Base-by-base conservation (phyloP, 2,797 vertebrate species). In the Ctenosaura bakeri region DNA sequence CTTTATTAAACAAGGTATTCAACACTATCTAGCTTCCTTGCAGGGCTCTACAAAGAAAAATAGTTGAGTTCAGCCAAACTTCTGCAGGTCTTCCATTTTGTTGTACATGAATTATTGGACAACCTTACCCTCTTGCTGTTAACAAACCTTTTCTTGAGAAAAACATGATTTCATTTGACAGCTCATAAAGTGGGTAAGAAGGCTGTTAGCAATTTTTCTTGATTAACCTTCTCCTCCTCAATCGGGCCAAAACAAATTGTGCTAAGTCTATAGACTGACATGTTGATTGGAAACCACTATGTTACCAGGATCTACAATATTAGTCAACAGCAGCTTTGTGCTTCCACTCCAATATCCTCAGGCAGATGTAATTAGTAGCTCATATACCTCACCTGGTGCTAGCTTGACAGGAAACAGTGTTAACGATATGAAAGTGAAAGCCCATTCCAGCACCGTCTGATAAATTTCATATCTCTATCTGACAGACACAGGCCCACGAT, bases 401-500 rank as follows among this genome's bases (percentile, higher is more conserved):
- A 89, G 32, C 83, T 85, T 0, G 24, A 80, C 76, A 83, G 10
- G 26, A 90, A 42, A 76, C 62, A n/a, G 64, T 86, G 81, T 26
- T 64, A 92, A 92, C 87, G 2, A 85, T 20, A 77, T 86, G 77
- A 92, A 90, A 38, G 73, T 59, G 89, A 88, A 66, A 38, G 50
- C 26, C 42, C 26, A 16, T 92, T 88, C 85, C 71, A 0, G 0
- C 78, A 88, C 54, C 52, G 82, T 91, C 12, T 87, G 91, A 56
- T 89, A 93, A 88, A 94, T 85, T 90, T 90, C 69, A 8, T 69
- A 62, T 77, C 91, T 88, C 89, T 88, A 87, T 92, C 83, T 91
- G 91, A 92, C 92, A 95, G 85, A 66, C 1, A 0, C 62, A 86
- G 84, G 59, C 35, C 88, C 92, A 84, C 86, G 84, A 87, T 92